Conservation (phyloP, 1,140 invertebrate species). For the Chlorops oryzae region DNA sequence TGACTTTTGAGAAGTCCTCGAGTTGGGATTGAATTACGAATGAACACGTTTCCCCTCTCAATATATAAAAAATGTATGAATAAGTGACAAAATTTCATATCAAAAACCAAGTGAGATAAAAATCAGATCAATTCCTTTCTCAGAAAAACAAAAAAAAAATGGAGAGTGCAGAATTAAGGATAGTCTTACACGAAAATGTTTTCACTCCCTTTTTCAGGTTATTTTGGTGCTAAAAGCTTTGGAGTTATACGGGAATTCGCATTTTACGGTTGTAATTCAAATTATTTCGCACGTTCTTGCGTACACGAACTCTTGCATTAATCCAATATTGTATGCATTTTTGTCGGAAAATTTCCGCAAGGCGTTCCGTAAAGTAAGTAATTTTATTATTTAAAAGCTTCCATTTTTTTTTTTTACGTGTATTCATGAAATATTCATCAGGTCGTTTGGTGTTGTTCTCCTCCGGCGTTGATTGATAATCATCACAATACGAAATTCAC, state of each 20-base stretch:
- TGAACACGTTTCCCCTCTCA: too few relatives aligned
- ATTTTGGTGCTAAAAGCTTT: slow-evolving; percentile 75
- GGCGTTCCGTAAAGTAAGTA: slow-evolving; percentile 65
- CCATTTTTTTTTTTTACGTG: not conserved
- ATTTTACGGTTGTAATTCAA: slow-evolving; percentile 66
- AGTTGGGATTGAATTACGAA: too few relatives aligned
- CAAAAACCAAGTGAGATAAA: too few relatives aligned
- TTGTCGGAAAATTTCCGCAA: slow-evolving; percentile 78
- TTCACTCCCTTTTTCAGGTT: too few relatives aligned
- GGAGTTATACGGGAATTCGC: slow-evolving; percentile 58
- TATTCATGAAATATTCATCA: slow-evolving; percentile 10
- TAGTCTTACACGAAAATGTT: too few relatives aligned
- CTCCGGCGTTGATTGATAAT: slow-evolving; percentile 33
- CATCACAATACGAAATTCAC: slow-evolving; percentile 45
- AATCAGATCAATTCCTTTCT: too few relatives aligned
- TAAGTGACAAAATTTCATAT: too few relatives aligned
- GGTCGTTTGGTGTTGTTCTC: slow-evolving; percentile 44
- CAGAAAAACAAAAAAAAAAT: too few relatives aligned
- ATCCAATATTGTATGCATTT: slow-evolving; percentile 92
- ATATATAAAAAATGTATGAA: too few relatives aligned
- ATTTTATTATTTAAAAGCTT: too few relatives aligned
- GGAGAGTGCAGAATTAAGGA: too few relatives aligned
- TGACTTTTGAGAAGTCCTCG: too few relatives aligned
- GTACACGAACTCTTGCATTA: slow-evolving; percentile 92
- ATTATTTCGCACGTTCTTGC: slow-evolving; percentile 85